Evolutionary conservation across 2,888 invertebrate genomes (phyloP).

Genomic region (Lithophane socia): DNA sequence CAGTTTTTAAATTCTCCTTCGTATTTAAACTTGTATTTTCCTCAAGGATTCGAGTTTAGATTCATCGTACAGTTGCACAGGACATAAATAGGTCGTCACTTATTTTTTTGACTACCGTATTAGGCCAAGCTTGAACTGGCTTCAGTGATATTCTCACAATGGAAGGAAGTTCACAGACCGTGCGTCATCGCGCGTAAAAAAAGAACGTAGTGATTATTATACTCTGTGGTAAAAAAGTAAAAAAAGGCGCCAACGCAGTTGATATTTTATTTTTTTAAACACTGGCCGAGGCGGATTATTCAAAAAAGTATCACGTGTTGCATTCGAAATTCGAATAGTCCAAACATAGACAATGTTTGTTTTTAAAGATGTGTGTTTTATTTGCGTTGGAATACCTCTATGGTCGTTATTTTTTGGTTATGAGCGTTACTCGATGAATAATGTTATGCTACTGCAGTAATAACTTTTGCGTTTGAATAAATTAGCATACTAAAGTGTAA

Average conservation of each 20-base stretch:
- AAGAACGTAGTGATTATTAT: slow-evolving; percentile 47
- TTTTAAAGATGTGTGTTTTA: slow-evolving; percentile 58
- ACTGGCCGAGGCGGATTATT: slow-evolving; percentile 65
- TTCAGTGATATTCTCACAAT: slow-evolving; percentile 84
- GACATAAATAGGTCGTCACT: slow-evolving; percentile 60
- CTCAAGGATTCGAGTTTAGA: slow-evolving; percentile 42
- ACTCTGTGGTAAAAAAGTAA: slow-evolving; percentile 71
- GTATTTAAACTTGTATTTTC: slow-evolving; percentile 40
- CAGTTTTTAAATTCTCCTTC: slow-evolving; percentile 9
- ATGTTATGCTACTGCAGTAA: slow-evolving; percentile 31
- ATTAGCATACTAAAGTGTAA: slow-evolving; percentile 23
- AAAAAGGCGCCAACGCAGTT: slow-evolving; percentile 72
- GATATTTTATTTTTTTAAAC: slow-evolving; percentile 75
- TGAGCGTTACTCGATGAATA: slow-evolving; percentile 17
- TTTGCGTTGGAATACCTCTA: slow-evolving; percentile 43
- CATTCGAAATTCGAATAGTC: slow-evolving; percentile 66
- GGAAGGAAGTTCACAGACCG: slow-evolving; percentile 88
- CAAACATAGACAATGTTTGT: slow-evolving; percentile 61
- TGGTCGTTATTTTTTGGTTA: slow-evolving; percentile 45
- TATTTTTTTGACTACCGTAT: slow-evolving; percentile 68
- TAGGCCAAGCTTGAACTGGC: slow-evolving; percentile 60
- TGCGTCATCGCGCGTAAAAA: slow-evolving; percentile 82
- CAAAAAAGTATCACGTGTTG: slow-evolving; percentile 67
- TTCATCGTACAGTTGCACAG: slow-evolving; percentile 27
- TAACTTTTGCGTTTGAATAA: slow-evolving; percentile 28